Evolutionary conservation across 2,113 vertebrate genomes (phyloP).

Genomic region (Psilopsiagon aurifrons): DNA sequence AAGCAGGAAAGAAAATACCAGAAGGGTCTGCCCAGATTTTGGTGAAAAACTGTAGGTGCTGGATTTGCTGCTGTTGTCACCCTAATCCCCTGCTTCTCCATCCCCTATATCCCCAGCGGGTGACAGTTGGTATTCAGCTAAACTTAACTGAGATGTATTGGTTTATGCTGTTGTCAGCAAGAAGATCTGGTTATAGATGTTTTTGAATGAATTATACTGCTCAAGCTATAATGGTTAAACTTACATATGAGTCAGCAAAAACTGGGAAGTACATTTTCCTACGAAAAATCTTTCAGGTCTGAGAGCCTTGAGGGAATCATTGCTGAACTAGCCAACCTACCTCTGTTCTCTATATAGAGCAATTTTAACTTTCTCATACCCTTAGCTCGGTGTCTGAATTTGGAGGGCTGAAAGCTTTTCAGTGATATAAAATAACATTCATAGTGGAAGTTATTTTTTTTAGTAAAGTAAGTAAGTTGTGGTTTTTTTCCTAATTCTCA

Average conservation of each 20-base stretch:
- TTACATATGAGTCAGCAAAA: not conserved
- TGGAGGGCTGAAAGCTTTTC: not conserved
- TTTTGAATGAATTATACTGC: not conserved
- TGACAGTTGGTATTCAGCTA: not conserved
- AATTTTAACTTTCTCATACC: not conserved
- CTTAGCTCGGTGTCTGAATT: not conserved
- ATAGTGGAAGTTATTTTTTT: not conserved
- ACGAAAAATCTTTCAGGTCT: not conserved
- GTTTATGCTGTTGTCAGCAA: not conserved
- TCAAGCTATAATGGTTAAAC: not conserved
- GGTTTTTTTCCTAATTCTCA: rapidly evolving
- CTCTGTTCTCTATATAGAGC: not conserved
- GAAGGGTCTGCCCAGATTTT: not conserved
- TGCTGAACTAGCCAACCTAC: not conserved
- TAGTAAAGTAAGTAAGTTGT: not conserved
- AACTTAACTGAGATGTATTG: not conserved
- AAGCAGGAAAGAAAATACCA: slow-evolving; percentile 22
- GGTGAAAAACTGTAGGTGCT: not conserved
- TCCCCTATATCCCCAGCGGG: not conserved
- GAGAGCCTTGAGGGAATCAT: not conserved
- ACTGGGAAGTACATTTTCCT: not conserved
- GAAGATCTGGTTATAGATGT: not conserved
- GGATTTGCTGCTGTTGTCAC: not conserved
- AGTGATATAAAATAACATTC: not conserved
- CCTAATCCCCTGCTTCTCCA: rapidly evolving